Base-by-base conservation (phyloP, 2,113 vertebrate species). In the Microcebus ravelobensis region DNA sequence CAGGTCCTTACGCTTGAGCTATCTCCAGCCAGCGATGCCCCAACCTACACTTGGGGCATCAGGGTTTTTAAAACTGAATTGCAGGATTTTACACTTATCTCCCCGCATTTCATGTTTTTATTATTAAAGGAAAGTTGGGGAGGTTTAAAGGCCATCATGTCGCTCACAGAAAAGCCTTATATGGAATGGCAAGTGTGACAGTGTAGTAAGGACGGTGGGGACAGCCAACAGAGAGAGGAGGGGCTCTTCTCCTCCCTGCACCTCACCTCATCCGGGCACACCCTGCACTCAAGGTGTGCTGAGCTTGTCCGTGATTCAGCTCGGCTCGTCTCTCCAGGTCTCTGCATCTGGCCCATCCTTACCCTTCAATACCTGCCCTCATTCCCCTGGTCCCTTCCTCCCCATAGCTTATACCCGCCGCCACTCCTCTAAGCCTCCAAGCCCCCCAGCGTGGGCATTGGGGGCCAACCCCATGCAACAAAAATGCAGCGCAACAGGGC, bases 351-450 rank as follows among this genome's bases (percentile, higher is more conserved):
- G 25, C n/a, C 9, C 13, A 1, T 45, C 74, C 48, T 76, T 52
- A 9, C 36, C 52, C 36, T 45, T 81, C 25, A 73, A 34, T 59
- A 29, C 65, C 50, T 21, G 9, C 11, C n/a, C 18, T 55, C 17
- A 1, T 10, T 1, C 20, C 1, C 5, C 55, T 34, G 39, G 20
- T n/a, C 48, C 10, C 23, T 36, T 76, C 48, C 48, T 95, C 61
- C 59, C 0, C 1, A 61, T 8, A 61, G n/a, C 17, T 5, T 39
- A 27, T 29, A 23, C 23, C 25, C 39, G 18, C 6, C 0, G 0
- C 23, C 21, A 17, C 5, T 74, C 27, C 52, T 55, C 27, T 73
- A 34, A 42, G 39, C 21, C 17, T 15, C 67, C 50, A 8, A 61
- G 34, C 36, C 8, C 17, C 36, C 52, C n/a, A 8, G n/a, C 23